Base-by-base conservation (phyloP, 2,797 vertebrate genomes). In the Characodon lateralis region DNA sequence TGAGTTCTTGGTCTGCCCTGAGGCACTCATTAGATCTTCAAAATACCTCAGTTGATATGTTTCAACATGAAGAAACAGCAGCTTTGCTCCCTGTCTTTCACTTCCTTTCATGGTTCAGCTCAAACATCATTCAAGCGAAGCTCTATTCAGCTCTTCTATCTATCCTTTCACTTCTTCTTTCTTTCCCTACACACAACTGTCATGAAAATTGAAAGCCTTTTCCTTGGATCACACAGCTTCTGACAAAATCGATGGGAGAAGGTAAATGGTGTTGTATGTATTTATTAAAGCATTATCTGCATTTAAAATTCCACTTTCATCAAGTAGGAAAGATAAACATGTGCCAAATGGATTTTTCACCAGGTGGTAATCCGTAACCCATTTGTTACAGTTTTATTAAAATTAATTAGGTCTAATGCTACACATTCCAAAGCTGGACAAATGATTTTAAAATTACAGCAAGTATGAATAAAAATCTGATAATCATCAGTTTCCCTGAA, bases 261-360 rank as follows among this genome's bases (percentile, higher is more conserved):
- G 26, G 6, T 18, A 9, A 81, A 41, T 7, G 9, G 6, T 18
- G 24, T 7, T 39, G 16, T 46, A 50, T 70, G 43, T 48, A 71
- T 65, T 82, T 63, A 65, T 22, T 48, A 56, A 71, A 53, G 58
- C 66, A 78, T 78, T 75, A 72, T 51, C 56, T 56, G 41, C 50
- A 35, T 84, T 65, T 71, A 31, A 76, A 73, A 79, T 71, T n/a
- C 43, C 8, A 73, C 59, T 69, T 48, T 68, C 50, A 26, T 46
- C 41, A 59, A 73, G 65, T 71, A 3, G 22, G 66, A 63, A 1
- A 63, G 5, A 74, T 56, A 58, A 69, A 39, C 26, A 76, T 50
- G 24, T 76, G 10, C 77, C 22, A 46, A 6, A 43, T 48, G 50
- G 2, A 46, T 65, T 78, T 84, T 76, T 51, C 39, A 26, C 50